Conservation (phyloP, 2,888 invertebrate genomes). For the Andrena fulva region DNA sequence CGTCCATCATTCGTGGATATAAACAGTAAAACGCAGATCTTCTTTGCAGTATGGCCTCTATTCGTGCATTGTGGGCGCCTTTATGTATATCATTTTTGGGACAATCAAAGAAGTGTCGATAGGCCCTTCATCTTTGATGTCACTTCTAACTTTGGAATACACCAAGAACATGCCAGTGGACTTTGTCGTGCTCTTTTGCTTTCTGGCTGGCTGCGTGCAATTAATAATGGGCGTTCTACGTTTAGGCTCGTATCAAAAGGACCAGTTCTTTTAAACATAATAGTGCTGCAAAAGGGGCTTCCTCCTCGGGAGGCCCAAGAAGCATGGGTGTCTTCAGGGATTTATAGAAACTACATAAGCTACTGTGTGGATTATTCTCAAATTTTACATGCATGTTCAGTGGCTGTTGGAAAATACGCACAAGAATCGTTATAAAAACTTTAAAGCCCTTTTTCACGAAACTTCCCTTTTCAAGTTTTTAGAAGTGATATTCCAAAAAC, state of each 20-base stretch:
- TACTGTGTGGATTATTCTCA: too few relatives aligned
- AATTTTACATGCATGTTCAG: too few relatives aligned
- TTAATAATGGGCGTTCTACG: slow-evolving; percentile 93
- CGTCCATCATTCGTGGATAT: too few relatives aligned
- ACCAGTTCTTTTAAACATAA: not conserved
- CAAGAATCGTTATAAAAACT: too few relatives aligned
- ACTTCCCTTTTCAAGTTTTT: too few relatives aligned
- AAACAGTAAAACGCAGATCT: not conserved
- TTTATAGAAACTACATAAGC: too few relatives aligned
- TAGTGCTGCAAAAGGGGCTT: not conserved
- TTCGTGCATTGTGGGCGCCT: slow-evolving; percentile 93
- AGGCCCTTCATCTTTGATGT: slow-evolving; percentile 97
- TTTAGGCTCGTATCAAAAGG: slow-evolving; percentile 86
- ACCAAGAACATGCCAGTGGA: slow-evolving; percentile 90
- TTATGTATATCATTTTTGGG: slow-evolving; percentile 94
- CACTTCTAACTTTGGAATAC: slow-evolving; percentile 92
- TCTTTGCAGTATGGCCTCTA: slow-evolving; percentile 92
- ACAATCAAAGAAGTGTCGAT: slow-evolving; percentile 94
- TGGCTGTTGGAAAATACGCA: too few relatives aligned
- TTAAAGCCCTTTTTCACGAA: too few relatives aligned
- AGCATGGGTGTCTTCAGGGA: too few relatives aligned
- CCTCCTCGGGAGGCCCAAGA: too few relatives aligned
- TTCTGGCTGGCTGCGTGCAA: slow-evolving; percentile 92
- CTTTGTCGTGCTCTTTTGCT: slow-evolving; percentile 91
- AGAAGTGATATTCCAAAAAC: too few relatives aligned